Evolutionary conservation across 2,888 invertebrate species (phyloP), one percentile per base, ranked within the genome.

Genomic region (Ennomos fuscantarius): DNA sequence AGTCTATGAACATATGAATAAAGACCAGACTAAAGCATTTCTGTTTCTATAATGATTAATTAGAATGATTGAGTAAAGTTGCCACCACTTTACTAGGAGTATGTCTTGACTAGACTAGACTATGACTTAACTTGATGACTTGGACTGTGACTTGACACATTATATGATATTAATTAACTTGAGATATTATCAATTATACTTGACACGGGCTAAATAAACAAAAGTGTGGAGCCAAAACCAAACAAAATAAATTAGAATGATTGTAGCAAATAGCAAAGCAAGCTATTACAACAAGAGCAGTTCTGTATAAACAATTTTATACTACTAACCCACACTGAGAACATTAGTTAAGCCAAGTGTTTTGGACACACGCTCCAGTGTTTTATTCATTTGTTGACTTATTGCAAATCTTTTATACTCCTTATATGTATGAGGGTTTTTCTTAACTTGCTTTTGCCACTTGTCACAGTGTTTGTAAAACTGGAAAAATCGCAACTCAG

Each of bases 401-500:
- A 84, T 76, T 48, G 89, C 82, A 83, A 94, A 95, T 70, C 90
- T 82, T 39, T 80, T 81, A 73, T 88, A 86, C 82, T 96, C 94
- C 73, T 79, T 79, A 74, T 93, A 92, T 52, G 95, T 93, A 53
- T 87, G 84, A 55, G 94, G 93, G 87, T 95, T 95, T 79, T 94
- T 93, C 82, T 96, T 94, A 65, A 96, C 94, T 84, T 95, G 93
- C 74, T 84, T 87, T 82, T 88, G 91, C 96, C 96, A 96, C 79
- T 93, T 94, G 72, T 93, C 87, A 90, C 96, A 96, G 69, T 93
- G 90, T 92, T 96, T 96, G 90, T 96, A 96, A 93, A 96, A 96
- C 96, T 96, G 88, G 53, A 76, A 94, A 93, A 82, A 77, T 78
- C 73, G 79, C 77, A 82, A 82, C 78, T 72, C n/a, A 79, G 64